Percentiles rank a stretch among this genome's conserved stretches.
Conservation (phyloP, 2,113 vertebrate genomes). For the Myotis yumanensis region DNA sequence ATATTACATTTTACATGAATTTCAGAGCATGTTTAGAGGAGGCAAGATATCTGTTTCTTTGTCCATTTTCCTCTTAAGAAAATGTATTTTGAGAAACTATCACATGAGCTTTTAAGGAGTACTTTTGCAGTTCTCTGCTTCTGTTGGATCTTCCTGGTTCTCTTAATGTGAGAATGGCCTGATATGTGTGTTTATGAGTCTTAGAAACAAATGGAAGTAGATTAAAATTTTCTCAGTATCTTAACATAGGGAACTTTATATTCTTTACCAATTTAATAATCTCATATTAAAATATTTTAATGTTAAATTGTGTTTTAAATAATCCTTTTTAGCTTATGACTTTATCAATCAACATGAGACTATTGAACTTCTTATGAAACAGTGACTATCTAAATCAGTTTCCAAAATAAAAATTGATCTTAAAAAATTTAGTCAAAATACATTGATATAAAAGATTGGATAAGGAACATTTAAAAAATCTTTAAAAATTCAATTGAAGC, state of each 20-base stretch:
- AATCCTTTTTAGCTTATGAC: not conserved
- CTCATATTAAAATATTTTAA: conserved; percentile 19
- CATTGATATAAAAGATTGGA: not conserved
- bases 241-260: not conserved
- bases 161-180: not conserved
- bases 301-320: not conserved
- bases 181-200: not conserved
- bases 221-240: not conserved
- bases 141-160: not conserved
- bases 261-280: not conserved
- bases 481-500: not conserved
- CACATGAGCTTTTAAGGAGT: not conserved
- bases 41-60: not conserved
- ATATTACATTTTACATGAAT: conserved; percentile 54
- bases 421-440: not conserved
- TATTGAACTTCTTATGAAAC: not conserved
- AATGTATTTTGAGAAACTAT: not conserved
- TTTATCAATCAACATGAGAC: not conserved
- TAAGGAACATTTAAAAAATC: not conserved
- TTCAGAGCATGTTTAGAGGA: conserved; percentile 29
- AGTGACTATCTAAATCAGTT: not conserved
- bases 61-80: not conserved
- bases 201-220: not conserved
- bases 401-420: not conserved
- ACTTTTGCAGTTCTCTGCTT: not conserved